Base-by-base conservation (phyloP, 2,113 vertebrate species). In the Cranoglanis bouderius region DNA sequence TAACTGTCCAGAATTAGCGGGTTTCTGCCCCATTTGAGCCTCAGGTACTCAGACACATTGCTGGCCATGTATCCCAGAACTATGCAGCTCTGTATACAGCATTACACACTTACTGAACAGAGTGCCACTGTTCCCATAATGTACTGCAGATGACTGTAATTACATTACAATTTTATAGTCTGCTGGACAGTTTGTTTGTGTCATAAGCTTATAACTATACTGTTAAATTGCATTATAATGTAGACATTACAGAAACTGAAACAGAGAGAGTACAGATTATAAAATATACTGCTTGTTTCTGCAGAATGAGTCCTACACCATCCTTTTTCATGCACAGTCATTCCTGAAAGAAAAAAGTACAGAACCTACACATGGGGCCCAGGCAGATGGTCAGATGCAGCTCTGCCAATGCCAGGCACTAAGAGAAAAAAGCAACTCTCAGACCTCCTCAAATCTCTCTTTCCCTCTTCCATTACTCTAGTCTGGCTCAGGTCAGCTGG, bases 251-350 rank as follows among this genome's bases (percentile, higher is more conserved):
- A 65, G 74, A 65, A 85, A 88, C 53, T 78, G 80, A 90, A 85
- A 88, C 55, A 84, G 49, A 90, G 32, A 82, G 40, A 86, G 86
- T 74, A 82, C 89, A 55, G 61, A 67, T 81, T 78, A 70, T 77
- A 85, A 49, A 85, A 87, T 55, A 57, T 49, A 81, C 57, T 24
- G 10, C 49, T 86, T 81, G 18, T 74, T 55, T 14, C 57, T 74
- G 83, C 67, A 63, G 75, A 85, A 85, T 49, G 21, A 67, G 14
- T 88, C 85, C 32, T 84, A 63, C 87, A 84, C 85, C 72, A 51
- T 82, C 84, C 81, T 72, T 18, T 91, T 82, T 81, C 88, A 89
- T 89, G 59, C 89, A 92, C 87, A 89, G 32, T 85, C 75, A 63
- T 90, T 90, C 82, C 51, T 75, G 59, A 38, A 57, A 26, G 7